Evolutionary conservation across 2,113 vertebrate species (phyloP).

Genomic region (Mellivora capensis): DNA sequence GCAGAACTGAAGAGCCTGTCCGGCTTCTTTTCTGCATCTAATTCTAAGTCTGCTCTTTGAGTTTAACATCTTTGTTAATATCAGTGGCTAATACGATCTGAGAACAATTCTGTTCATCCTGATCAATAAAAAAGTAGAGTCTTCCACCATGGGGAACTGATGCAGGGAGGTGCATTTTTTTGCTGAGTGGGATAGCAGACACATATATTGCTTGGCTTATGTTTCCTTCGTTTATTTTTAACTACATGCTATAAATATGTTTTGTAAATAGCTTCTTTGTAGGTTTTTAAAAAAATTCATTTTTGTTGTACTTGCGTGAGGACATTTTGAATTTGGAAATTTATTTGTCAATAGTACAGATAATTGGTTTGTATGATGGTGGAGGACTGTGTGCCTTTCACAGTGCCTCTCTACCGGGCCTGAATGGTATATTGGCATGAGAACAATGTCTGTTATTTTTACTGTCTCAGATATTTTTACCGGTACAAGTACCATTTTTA

Average conservation of each 20-base stretch:
- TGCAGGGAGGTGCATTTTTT: conserved; percentile 8
- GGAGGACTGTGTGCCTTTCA: not conserved
- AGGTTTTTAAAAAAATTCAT: conserved; percentile 37
- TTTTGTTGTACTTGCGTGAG: conserved; percentile 40
- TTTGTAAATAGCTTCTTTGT: conserved; percentile 45
- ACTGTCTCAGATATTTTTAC: conserved; percentile 41
- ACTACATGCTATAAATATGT: conserved; percentile 28
- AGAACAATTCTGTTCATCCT: conserved; percentile 76
- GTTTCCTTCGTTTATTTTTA: conserved; percentile 62
- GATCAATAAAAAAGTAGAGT: conserved; percentile 79
- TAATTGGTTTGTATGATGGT: not conserved
- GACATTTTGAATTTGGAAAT: conserved; percentile 30
- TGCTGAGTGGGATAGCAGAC: conserved; percentile 71
- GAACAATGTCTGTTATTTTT: conserved; percentile 40
- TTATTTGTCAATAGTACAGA: not conserved
- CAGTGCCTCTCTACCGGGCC: not conserved
- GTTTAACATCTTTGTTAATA: conserved; percentile 68
- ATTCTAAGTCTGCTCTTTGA: conserved; percentile 50
- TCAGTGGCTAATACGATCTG: conserved; percentile 76
- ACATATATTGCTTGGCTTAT: conserved; percentile 54
- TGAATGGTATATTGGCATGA: not conserved
- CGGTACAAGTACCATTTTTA: conserved; percentile 24
- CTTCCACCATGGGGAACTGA: not conserved
- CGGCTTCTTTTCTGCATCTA: conserved; percentile 23
- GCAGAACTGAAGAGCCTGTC: conserved; percentile 38